Evolutionary conservation across 1,140 invertebrate species (phyloP).

Genomic region (Zaprionus lachaisei): DNA sequence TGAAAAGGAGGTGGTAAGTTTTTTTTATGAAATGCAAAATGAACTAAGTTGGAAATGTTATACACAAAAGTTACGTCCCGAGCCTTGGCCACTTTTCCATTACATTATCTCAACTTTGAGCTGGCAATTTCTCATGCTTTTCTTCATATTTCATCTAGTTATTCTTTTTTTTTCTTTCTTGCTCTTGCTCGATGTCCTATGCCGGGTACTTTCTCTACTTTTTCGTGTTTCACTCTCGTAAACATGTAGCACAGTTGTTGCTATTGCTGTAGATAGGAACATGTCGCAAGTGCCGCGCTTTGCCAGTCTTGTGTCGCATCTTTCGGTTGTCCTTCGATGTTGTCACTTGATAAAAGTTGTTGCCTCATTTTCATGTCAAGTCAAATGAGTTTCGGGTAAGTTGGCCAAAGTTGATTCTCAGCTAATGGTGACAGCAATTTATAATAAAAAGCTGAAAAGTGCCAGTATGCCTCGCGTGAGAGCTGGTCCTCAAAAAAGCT

Average conservation of each 20-base stretch:
- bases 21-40: constrained; percentile 39
- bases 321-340: background rate
- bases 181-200: constrained; percentile 14
- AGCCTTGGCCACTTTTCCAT: constrained; percentile 70
- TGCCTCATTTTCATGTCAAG: constrained; percentile 73
- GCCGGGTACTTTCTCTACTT: constrained; percentile 7
- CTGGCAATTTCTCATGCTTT: constrained; percentile 73
- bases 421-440: constrained; percentile 75
- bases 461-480: constrained; percentile 23
- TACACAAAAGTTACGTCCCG: constrained; percentile 54
- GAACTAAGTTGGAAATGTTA: constrained; percentile 54
- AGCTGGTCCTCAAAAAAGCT: constrained; percentile 21
- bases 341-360: constrained; percentile 58
- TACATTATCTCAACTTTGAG: constrained; percentile 76
- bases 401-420: constrained; percentile 50
- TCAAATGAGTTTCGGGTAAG: constrained; percentile 74
- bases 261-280: constrained; percentile 11
- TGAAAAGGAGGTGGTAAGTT: constrained; percentile 1
- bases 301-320: constrained; percentile 5
- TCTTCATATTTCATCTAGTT: constrained; percentile 30
- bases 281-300: constrained; percentile 27
- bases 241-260: constrained; percentile 34
- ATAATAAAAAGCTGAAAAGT: constrained; percentile 70
- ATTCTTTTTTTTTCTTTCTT: background rate
- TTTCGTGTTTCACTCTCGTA: constrained; percentile 59